Evolutionary conservation across 2,113 vertebrate genomes (phyloP), one percentile per base, ranked within the genome.

Genomic region (Ptychochromis oligacanthus): DNA sequence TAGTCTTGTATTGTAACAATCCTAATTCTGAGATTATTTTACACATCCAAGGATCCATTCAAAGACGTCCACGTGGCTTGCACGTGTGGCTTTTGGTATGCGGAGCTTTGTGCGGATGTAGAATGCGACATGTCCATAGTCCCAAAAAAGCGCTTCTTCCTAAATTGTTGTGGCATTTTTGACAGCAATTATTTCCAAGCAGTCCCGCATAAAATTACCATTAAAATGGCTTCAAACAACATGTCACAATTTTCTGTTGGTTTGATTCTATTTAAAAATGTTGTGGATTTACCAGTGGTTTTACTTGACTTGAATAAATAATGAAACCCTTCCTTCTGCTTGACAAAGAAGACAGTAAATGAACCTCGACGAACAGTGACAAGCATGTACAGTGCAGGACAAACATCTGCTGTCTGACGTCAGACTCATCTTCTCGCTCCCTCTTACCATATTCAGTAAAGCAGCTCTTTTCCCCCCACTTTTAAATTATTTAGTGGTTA

Each of bases 111-210:
- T 70, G 15, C 20, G 22, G 36, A 77, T 5, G 22, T 59, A 64
- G 40, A 77, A 46, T 46, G 31, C 40, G 24, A 76, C 18, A 46
- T 85, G 82, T 90, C 64, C 77, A 64, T n/a, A 31, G 40, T 11
- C 22, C 20, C 77, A 8, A 56, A 26, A 82, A 80, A 60, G 83
- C 79, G 22, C 77, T 24, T 78, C 61, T 72, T 74, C 70, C 60
- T 89, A 88, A 91, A 84, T 74, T 92, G 74, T 86, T 88, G 87
- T 90, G 84, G 75, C 88, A 81, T 91, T 84, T 92, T 74, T 92
- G 87, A 90, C 89, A 88, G 92, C 91, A 93, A 91, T 95, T 94
- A 89, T 93, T 88, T 92, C 80, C 89, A 82, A 82, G 89, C 87
- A 82, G 80, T 22, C 67, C 92, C 76, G 85, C 93, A 91, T 87